Base-by-base conservation (phyloP, 2,113 vertebrate species). In the Toxotes chatareus region DNA sequence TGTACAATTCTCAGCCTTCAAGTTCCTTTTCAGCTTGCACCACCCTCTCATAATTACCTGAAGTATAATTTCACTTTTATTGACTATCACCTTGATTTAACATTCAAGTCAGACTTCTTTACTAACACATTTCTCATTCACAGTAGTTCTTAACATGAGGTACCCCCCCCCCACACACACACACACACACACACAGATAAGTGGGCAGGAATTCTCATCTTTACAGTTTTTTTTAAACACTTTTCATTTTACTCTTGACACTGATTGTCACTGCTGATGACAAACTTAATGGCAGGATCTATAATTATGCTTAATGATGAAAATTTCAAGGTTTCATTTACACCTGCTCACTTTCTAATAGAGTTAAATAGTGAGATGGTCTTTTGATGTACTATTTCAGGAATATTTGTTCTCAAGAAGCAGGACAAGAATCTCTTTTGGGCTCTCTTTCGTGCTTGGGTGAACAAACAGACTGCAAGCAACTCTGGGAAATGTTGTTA, bases 1-100 rank as follows among this genome's bases (percentile, higher is more conserved):
- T 73, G 7, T 47, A 40, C 68, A 40, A 19, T 61, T 66, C 53
- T 66, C 65, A 59, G 66, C 69, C 38, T 55, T 80, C 64, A 57
- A 62, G n/a, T 64, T 73, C 70, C 51, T 69, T 70, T 83, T 89
- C 64, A 79, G 72, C 42, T 17, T 10, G 21, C 38, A 51, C 79
- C 42, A 27, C 14, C 61, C 7, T 60, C 66, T 67, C 1, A 70
- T 71, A 63, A 73, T 82, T 60, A 79, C 76, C 75, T 73, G 56
- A 79, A 63, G 60, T 55, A 64, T 80, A 74, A 68, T 84, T 82
- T 65, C 49, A 64, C 55, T 82, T 83, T 80, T 65, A 71, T 62
- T 80, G 55, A 68, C 86, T 78, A 71, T 55, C 4, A 32, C 53
- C 14, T 79, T 46, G 11, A 16, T 75, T 80, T 67, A 79, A 23